Base-by-base conservation (phyloP, 2,797 vertebrate genomes). In the Xiphorhynchus erythropygius region DNA sequence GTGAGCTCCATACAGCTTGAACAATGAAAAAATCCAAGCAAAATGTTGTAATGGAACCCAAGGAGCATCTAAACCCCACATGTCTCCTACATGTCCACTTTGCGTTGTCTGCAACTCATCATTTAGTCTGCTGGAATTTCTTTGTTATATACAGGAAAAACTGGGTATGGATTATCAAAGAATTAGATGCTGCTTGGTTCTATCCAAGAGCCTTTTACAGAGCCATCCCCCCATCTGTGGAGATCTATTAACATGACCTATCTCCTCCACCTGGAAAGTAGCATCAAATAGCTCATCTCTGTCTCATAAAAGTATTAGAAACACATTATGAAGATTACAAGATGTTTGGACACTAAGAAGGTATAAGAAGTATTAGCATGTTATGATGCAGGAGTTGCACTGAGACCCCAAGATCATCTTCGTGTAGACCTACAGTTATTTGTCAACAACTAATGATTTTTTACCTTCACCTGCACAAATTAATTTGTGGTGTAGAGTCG, bases 391-490 rank as follows among this genome's bases (percentile, higher is more conserved):
- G 70, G 74, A 82, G 55, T 62, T 76, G 55, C 52, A 50, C 28
- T 77, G 90, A 82, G 70, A 68, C 30, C 41, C 4, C 67, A 17
- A 87, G 64, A 84, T 90, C 67, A 65, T 95, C 84, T 93, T 73
- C 59, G 5, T n/a, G 47, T 19, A 71, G 46, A 42, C 42, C 22
- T 62, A 25, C 24, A 55, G 37, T 47, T 92, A 67, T 86, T 94
- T 82, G 70, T 92, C 90, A 90, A 67, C 56, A 76, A 27, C 25
- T 84, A 90, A 84, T 65, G 67, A 67, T 41, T 88, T 90, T 86
- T 84, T 64, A 46, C 41, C 49, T 91, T 77, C 64, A 42, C 14
- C 44, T 56, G 37, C 41, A 18, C 35, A 49, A 64, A 46, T 42
- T 53, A 70, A 68, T 6, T 39, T 49, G 27, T 32, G 33, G 3